Percentiles rank a stretch among this genome's conserved stretches.
Conservation (phyloP, 2,797 vertebrate species). For the Acrossocheilus fasciatus region DNA sequence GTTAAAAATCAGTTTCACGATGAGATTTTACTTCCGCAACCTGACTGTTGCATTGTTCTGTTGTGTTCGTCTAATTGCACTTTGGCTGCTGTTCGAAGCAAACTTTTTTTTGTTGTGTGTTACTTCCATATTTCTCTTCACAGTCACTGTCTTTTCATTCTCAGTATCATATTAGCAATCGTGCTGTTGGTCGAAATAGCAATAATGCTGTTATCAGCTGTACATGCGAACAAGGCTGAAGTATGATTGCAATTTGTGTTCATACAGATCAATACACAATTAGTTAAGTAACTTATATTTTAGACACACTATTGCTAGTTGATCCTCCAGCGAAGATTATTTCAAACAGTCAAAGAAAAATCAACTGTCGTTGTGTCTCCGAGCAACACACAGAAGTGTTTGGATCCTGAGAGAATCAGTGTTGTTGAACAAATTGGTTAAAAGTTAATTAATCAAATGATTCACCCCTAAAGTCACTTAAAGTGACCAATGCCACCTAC, state of each 20-base stretch:
- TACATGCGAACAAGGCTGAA: background rate
- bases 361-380: no score
- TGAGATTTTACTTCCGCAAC: no score
- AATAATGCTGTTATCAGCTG: background rate
- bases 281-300: background rate
- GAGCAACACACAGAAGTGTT: background rate
- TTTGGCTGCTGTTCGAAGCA: background rate
- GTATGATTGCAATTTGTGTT: background rate
- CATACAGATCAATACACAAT: background rate
- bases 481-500: background rate
- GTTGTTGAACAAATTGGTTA: background rate
- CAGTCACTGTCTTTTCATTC: background rate
- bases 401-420: background rate
- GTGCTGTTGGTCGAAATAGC: no score
- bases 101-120: background rate
- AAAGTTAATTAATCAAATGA: background rate
- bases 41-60: background rate
- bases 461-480: background rate
- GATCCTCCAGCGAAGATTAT: background rate
- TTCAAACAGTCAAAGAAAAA: no score
- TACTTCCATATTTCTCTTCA: background rate
- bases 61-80: background rate
- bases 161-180: no score
- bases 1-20: no score
- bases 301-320: background rate